Conservation (phyloP, 2,888 invertebrate genomes). For the Drosophila nigritarsus region DNA sequence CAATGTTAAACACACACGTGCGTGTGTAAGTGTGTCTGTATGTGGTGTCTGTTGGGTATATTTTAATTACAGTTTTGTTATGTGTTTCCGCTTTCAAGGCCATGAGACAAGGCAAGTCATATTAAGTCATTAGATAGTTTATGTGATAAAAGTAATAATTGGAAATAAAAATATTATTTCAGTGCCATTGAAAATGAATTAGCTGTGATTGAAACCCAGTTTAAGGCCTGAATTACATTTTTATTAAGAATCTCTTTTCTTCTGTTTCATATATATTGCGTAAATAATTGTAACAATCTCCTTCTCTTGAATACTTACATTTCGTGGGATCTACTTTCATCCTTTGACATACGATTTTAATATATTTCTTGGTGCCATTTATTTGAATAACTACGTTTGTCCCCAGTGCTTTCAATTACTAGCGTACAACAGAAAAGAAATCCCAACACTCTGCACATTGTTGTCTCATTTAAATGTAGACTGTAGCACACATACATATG, state of each 20-base stretch:
- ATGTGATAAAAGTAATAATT: neutral
- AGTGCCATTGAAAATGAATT: neutral
- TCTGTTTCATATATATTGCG: neutral
- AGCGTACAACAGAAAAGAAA: neutral
- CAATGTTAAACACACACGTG: constrained; percentile 11
- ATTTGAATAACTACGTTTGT: constrained; percentile 7
- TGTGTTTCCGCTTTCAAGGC: constrained; percentile 43
- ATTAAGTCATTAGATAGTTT: neutral
- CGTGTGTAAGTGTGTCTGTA: neutral
- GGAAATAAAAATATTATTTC: neutral
- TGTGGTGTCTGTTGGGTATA: constrained; percentile 19
- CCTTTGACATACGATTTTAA: neutral
- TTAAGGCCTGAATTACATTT: neutral
- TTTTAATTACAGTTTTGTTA: constrained; percentile 32
- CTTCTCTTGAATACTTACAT: neutral
- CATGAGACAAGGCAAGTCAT: constrained; percentile 1
- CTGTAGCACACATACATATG: constrained; percentile 26
- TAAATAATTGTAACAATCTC: neutral
- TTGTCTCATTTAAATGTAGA: constrained; percentile 31
- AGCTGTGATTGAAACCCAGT: neutral
- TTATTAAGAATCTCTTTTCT: neutral
- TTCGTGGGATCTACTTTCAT: neutral
- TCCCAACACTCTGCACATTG: constrained; percentile 14
- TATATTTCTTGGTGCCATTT: neutral
- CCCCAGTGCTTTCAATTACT: constrained; percentile 18